Percentiles rank a stretch among this genome's conserved stretches.
phyloP scores from a whole-genome alignment of 2,888 invertebrate species.

The Harpagoxenus sublaevis region DNA sequence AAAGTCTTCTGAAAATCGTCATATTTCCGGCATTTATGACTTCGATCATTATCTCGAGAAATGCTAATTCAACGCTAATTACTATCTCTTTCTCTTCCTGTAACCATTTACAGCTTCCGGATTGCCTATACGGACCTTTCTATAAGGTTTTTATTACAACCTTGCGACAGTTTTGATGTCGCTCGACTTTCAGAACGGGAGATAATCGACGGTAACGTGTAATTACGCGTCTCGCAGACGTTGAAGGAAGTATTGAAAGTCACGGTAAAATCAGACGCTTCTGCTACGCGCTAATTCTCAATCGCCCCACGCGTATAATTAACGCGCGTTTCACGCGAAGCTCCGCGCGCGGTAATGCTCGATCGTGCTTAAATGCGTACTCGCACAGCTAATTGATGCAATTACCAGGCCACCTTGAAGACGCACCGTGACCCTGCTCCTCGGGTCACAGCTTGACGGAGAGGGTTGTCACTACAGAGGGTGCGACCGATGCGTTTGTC shows the following conservation, averaged over 20 bases:
- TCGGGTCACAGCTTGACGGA: conserved; percentile 1
- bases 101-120: neutral
- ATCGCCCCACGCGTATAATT: conserved; percentile 36
- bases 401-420: conserved; percentile 34
- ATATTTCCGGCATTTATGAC: too few relatives aligned
- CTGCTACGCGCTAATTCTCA: conserved; percentile 50
- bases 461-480: neutral
- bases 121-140: neutral
- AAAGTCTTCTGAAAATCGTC: neutral
- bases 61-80: neutral
- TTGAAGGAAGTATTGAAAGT: conserved; percentile 18
- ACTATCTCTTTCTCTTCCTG: neutral
- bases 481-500: neutral
- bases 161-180: neutral
- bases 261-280: neutral
- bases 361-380: neutral
- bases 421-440: conserved; percentile 30
- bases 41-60: neutral
- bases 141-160: neutral
- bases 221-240: neutral
- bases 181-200: neutral
- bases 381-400: conserved; percentile 15
- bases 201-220: neutral
- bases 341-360: neutral
- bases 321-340: conserved; percentile 1